A percentile compares a stretch with the other conserved stretches of the same genome.
Evolutionary conservation across 1,140 invertebrate species (phyloP).

Genomic region (Drosophila rufa): DNA sequence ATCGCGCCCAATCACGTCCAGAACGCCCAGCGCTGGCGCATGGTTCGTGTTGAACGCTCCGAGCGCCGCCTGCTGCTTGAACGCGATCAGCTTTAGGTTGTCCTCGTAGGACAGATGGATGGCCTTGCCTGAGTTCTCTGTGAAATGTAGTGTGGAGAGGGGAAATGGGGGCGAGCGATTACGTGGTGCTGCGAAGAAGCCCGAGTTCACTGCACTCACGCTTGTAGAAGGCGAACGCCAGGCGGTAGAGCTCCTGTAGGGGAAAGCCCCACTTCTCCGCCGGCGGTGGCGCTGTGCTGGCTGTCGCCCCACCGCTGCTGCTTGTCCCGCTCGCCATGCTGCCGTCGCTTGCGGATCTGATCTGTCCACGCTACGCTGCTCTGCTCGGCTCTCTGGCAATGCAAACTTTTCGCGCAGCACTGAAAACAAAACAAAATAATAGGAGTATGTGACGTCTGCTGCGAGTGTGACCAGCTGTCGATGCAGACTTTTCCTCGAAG

Average conservation of each 20-base stretch:
- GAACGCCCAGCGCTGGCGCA: slow-evolving; percentile 93
- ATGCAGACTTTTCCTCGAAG: too few relatives aligned
- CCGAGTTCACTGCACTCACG: slow-evolving; percentile 86
- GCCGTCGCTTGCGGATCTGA: slow-evolving; percentile 9
- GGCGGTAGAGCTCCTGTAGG: slow-evolving; percentile 92
- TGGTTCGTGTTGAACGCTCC: slow-evolving; percentile 93
- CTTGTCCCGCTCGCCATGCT: slow-evolving; percentile 41
- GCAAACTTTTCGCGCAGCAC: slow-evolving; percentile 56
- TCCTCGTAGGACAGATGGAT: slow-evolving; percentile 97
- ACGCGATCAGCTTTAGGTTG: slow-evolving; percentile 95
- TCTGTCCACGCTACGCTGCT: slow-evolving; percentile 20
- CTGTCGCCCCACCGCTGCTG: slow-evolving; percentile 3
- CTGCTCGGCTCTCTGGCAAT: slow-evolving; percentile 22
- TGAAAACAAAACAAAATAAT: slow-evolving; percentile 73
- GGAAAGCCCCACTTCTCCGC: slow-evolving; percentile 88
- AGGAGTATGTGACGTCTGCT: slow-evolving; percentile 37
- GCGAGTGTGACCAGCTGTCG: slow-evolving; percentile 21
- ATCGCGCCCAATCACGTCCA: slow-evolving; percentile 98
- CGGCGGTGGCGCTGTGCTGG: slow-evolving; percentile 12
- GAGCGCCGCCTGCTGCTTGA: slow-evolving; percentile 95
- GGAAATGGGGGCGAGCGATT: slow-evolving; percentile 1
- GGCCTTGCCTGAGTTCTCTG: slow-evolving; percentile 98
- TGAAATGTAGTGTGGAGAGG: slow-evolving; percentile 63
- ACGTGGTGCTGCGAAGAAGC: slow-evolving; percentile 1
- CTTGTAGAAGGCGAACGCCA: slow-evolving; percentile 95